phyloP scores from a whole-genome alignment of 53 echinoderm and acorn worm species.

The Echinometra lucunter region DNA sequence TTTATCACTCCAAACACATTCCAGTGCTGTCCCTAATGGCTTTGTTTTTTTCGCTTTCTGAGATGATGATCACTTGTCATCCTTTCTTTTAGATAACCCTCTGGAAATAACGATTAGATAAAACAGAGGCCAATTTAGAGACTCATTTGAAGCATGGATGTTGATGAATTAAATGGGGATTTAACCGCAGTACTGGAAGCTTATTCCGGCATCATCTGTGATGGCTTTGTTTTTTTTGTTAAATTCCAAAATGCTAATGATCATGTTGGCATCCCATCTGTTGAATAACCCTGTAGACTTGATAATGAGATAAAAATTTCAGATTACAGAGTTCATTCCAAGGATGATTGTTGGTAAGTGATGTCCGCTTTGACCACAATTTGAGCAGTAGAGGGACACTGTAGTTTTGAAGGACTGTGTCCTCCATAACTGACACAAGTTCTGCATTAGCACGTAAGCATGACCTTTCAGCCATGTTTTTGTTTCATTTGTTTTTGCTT shows the following conservation, averaged over 20 bases:
- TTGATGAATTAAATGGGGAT: too few species aligned
- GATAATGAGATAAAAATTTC: neutral
- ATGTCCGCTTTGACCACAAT: neutral
- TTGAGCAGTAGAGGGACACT: neutral
- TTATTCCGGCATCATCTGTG: neutral
- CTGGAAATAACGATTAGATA: too few species aligned
- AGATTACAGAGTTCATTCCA: neutral
- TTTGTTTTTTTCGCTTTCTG: constrained; percentile 27
- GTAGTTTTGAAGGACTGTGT: neutral
- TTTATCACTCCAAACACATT: neutral
- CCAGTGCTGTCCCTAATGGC: constrained; percentile 26
- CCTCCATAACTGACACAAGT: neutral
- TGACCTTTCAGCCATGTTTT: neutral
- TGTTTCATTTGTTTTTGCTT: too few species aligned
- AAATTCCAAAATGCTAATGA: constrained; percentile 1
- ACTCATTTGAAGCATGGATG: too few species aligned
- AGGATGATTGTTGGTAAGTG: neutral
- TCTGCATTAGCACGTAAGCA: neutral
- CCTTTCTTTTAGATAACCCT: too few species aligned
- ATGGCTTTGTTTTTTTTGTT: constrained; percentile 46
- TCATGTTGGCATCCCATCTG: neutral
- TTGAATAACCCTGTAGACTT: neutral
- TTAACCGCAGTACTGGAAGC: too few species aligned
- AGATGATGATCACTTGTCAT: too few species aligned
- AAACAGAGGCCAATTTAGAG: too few species aligned